phyloP scores from a whole-genome alignment of 2,888 invertebrate genomes.

The Volucella zonaria region DNA sequence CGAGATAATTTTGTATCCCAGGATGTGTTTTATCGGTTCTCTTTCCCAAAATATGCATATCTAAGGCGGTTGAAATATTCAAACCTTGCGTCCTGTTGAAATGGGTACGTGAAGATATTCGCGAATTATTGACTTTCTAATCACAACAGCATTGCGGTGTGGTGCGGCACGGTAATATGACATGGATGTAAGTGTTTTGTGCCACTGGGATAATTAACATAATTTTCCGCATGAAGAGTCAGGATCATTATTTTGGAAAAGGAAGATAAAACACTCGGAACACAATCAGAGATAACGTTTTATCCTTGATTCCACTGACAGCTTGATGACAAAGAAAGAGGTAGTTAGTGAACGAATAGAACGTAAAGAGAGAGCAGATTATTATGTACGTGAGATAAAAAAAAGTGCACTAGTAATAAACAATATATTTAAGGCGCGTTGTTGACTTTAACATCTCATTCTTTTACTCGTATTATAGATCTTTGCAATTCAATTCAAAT shows the following conservation, averaged over 20 bases:
- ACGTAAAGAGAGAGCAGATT: conserved; percentile 13
- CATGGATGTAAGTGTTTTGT: conserved; percentile 39
- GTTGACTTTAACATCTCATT: no score
- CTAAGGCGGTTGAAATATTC: conserved; percentile 8
- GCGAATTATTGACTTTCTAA: conserved; percentile 63
- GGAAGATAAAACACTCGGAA: conserved; percentile 36
- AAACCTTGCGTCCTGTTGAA: neutral
- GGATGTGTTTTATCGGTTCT: conserved; percentile 49
- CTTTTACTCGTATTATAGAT: no score
- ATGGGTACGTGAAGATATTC: conserved; percentile 11
- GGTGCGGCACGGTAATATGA: conserved; percentile 27
- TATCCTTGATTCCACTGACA: conserved; percentile 37
- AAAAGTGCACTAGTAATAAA: no score
- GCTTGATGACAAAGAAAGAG: conserved; percentile 36
- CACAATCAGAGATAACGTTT: conserved; percentile 21
- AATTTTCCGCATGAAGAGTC: conserved; percentile 34
- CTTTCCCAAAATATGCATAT: neutral
- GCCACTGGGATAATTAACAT: conserved; percentile 62
- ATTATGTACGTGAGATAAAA: neutral
- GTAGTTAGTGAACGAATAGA: conserved; percentile 30
- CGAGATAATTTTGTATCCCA: conserved; percentile 43
- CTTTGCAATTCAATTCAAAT: no score
- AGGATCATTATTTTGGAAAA: conserved; percentile 44
- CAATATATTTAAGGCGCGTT: no score
- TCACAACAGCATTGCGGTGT: conserved; percentile 35